Evolutionary conservation across 2,888 invertebrate species (phyloP).

Genomic region (Lysandra coridon): DNA sequence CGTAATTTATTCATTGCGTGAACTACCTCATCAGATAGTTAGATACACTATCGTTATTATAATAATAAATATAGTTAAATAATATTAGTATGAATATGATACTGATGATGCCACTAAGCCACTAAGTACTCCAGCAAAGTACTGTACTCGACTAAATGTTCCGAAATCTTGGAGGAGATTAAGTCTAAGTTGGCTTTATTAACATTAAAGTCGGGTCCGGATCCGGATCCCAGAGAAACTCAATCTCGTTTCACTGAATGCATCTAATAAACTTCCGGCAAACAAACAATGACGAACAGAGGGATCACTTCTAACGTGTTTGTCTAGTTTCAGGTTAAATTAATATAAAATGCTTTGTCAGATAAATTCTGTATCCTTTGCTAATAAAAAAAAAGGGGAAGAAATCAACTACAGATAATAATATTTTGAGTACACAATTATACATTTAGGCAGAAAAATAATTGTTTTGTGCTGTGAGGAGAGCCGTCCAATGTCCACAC

Average conservation of each 20-base stretch:
- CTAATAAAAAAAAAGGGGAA: too few relatives aligned
- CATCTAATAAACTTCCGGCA: slow-evolving; percentile 18
- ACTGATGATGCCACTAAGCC: neutral
- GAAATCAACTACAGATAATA: too few relatives aligned
- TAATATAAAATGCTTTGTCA: too few relatives aligned
- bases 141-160: slow-evolving; percentile 13
- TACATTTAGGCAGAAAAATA: too few relatives aligned
- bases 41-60: too few relatives aligned
- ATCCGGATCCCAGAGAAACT: slow-evolving; percentile 6
- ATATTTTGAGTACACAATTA: too few relatives aligned
- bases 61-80: too few relatives aligned
- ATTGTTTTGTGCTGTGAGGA: too few relatives aligned
- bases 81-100: neutral
- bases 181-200: slow-evolving; percentile 22
- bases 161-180: slow-evolving; percentile 14
- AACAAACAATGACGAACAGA: slow-evolving; percentile 10
- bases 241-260: slow-evolving; percentile 19
- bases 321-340: neutral
- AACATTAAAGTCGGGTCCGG: slow-evolving; percentile 13
- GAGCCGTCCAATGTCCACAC: too few relatives aligned
- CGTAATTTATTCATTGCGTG: too few relatives aligned
- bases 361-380: too few relatives aligned
- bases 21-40: too few relatives aligned
- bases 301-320: neutral
- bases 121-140: slow-evolving; percentile 9